A percentile compares a stretch with the other conserved stretches of the same genome.
Evolutionary conservation across 2,797 vertebrate species (phyloP).

Genomic region (Orestias chungarensis): DNA sequence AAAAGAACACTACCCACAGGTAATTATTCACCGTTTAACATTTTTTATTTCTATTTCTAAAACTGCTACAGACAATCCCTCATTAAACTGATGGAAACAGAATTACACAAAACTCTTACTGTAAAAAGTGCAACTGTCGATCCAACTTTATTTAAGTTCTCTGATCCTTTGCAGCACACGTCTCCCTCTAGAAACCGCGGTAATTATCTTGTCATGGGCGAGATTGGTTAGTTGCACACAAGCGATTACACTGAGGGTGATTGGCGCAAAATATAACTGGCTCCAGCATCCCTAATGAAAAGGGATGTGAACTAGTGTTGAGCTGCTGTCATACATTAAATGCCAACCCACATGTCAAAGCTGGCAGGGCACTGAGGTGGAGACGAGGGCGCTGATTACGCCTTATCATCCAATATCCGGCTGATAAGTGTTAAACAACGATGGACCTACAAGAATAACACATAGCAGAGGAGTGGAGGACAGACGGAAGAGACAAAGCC

Average conservation of each 20-base stretch:
- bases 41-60: conserved; percentile 24
- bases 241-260: conserved; percentile 57
- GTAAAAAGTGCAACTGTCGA: conserved; percentile 17
- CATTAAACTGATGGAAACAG: conserved; percentile 21
- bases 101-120: conserved; percentile 3
- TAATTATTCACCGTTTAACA: conserved; percentile 1
- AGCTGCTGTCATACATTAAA: conserved; percentile 56
- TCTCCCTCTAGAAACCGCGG: conserved; percentile 41
- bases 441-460: conserved; percentile 27
- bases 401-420: conserved; percentile 47
- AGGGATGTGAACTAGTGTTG: conserved; percentile 63
- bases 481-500: neutral
- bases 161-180: conserved; percentile 4
- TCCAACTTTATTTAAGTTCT: conserved; percentile 24
- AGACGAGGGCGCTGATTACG: conserved; percentile 38
- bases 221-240: conserved; percentile 63
- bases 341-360: conserved; percentile 45
- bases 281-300: conserved; percentile 69
- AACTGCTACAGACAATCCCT: conserved; percentile 14
- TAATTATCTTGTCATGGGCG: conserved; percentile 78
- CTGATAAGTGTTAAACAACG: conserved; percentile 29
- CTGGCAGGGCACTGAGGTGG: conserved; percentile 36
- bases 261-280: conserved; percentile 67
- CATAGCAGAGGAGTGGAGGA: neutral
- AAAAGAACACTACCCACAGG: neutral